These are phyloP conservation scores for Bothrops alternatus DNA, from an alignment of 2,797 vertebrate genomes.

Conservation along the genomic window DNA sequence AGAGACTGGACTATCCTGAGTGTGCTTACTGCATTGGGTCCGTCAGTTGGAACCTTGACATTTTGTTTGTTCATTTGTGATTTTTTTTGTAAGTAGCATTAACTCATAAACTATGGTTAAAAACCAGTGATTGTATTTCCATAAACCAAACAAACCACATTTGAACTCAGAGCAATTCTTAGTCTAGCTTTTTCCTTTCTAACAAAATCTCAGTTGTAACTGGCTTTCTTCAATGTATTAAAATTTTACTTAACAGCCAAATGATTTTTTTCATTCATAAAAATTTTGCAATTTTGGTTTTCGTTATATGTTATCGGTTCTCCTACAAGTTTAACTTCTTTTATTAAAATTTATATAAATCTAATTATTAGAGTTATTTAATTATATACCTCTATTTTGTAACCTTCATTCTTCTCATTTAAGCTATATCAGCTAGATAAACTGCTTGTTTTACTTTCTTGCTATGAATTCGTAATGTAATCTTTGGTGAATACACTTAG, in stretches of 20 bases:
- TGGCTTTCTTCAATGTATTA: slow-evolving; percentile 26
- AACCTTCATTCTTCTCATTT: not conserved
- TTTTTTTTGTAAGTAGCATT: too few relatives aligned
- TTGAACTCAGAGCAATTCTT: not conserved
- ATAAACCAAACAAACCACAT: too few relatives aligned
- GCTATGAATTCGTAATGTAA: not conserved
- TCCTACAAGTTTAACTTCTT: not conserved
- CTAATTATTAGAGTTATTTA: slow-evolving; percentile 4
- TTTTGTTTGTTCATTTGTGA: too few relatives aligned
- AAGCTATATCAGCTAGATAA: not conserved
- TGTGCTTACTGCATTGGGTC: too few relatives aligned
- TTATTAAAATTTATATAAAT: not conserved
- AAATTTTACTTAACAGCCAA: slow-evolving; percentile 38
- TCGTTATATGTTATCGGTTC: not conserved
- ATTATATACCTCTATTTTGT: not conserved
- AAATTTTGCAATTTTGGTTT: not conserved
- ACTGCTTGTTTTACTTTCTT: not conserved
- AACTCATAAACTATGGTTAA: too few relatives aligned
- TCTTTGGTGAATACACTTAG: not conserved
- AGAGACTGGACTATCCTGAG: too few relatives aligned
- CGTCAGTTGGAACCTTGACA: too few relatives aligned
- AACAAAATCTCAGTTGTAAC: slow-evolving; percentile 3
- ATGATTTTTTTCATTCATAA: slow-evolving; percentile 24
- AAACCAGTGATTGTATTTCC: too few relatives aligned
- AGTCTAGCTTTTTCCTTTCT: not conserved